Conservation (phyloP, 2,888 invertebrate species). For the Formica aserva region DNA sequence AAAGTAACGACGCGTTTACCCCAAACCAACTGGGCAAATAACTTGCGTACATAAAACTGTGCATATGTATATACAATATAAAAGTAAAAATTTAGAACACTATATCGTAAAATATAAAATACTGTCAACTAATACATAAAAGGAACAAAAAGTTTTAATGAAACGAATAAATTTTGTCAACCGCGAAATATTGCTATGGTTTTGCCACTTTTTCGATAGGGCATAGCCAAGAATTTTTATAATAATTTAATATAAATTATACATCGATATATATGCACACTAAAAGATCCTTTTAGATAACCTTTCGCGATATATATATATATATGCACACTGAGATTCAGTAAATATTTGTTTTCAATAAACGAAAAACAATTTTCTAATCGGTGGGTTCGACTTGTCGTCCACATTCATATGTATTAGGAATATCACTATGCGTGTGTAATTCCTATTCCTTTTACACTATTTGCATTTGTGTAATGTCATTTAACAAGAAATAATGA, state of each 20-base stretch:
- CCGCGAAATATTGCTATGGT: conserved; percentile 70
- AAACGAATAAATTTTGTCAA: conserved; percentile 64
- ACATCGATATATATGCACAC: not conserved
- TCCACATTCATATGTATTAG: conserved; percentile 55
- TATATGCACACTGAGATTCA: not conserved
- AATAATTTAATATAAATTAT: conserved; percentile 37
- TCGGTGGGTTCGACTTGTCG: conserved; percentile 65
- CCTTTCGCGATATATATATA: not conserved
- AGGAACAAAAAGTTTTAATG: conserved; percentile 57
- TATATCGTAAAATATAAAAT: conserved; percentile 81
- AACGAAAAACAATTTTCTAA: conserved; percentile 58
- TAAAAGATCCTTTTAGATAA: conserved; percentile 27
- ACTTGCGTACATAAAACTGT: conserved; percentile 47
- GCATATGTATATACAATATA: conserved; percentile 50
- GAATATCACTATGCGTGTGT: conserved; percentile 34
- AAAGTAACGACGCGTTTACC: conserved; percentile 23
- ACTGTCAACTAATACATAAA: conserved; percentile 79
- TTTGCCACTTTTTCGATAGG: conserved; percentile 50
- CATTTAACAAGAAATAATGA: conserved; percentile 44
- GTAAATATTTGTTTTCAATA: conserved; percentile 31
- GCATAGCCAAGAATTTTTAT: conserved; percentile 25
- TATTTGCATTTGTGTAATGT: conserved; percentile 47
- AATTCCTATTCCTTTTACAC: conserved; percentile 46
- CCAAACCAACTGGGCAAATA: conserved; percentile 33
- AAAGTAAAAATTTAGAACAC: conserved; percentile 74